These are phyloP conservation scores for Zapus hudsonius DNA, from an alignment of 2,113 vertebrate species.

Conservation along the genomic window DNA sequence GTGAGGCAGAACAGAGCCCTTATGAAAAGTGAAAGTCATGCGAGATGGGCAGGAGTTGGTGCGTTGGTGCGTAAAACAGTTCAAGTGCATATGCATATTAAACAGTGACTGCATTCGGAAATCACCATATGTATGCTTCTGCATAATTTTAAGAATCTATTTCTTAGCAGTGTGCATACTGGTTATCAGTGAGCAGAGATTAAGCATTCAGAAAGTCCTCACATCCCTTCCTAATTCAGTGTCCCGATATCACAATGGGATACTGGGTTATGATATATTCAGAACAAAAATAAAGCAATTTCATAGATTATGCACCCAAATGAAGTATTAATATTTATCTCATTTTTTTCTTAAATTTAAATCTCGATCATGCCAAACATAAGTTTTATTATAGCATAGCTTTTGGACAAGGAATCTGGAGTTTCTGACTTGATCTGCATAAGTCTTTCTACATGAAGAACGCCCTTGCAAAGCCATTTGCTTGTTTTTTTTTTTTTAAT, in stretches of 20 bases:
- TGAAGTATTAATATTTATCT: conserved; percentile 33
- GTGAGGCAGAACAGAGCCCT: not conserved
- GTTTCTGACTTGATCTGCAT: not conserved
- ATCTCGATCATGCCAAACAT: conserved; percentile 26
- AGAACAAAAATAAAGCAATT: not conserved
- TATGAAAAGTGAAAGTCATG: not conserved
- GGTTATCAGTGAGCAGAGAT: not conserved
- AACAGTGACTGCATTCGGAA: not conserved
- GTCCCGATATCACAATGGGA: not conserved
- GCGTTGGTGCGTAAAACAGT: not conserved
- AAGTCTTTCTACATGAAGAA: not conserved
- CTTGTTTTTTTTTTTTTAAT: not conserved
- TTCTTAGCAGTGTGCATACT: not conserved
- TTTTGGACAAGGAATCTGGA: not conserved
- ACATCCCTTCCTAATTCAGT: not conserved
- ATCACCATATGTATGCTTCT: not conserved
- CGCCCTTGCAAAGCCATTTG: not conserved
- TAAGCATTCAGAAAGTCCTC: not conserved
- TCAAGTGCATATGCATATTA: not conserved
- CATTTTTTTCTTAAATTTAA: conserved; percentile 9
- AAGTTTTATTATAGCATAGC: conserved; percentile 9
- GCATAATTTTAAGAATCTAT: not conserved
- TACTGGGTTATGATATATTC: not conserved
- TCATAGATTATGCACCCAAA: not conserved
- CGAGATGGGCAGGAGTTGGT: conserved; percentile 13